These are phyloP conservation scores for Pyrochroa serraticornis DNA, from an alignment of 2,888 invertebrate species.

Conservation along the genomic window DNA sequence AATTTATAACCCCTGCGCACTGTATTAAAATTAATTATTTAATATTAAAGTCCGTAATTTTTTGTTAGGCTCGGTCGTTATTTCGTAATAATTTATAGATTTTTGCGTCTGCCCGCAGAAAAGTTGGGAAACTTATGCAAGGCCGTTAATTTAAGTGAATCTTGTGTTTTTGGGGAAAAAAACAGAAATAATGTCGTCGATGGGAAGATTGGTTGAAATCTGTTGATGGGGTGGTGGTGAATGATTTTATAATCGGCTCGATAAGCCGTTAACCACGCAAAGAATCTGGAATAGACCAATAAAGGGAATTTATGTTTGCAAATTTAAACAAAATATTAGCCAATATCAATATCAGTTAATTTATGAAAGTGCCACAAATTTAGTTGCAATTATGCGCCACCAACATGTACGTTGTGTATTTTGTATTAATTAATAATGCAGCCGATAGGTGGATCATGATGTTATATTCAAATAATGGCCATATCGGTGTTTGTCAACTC, in stretches of 20 bases:
- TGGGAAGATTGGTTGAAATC: neutral
- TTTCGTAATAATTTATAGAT: conserved; percentile 44
- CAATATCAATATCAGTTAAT: conserved; percentile 57
- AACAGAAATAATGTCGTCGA: neutral
- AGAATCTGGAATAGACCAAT: conserved; percentile 47
- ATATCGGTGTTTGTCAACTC: conserved; percentile 55
- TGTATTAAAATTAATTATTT: conserved; percentile 68
- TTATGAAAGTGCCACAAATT: conserved; percentile 57
- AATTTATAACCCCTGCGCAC: conserved; percentile 59
- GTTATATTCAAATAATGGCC: conserved; percentile 57
- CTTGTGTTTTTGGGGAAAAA: conserved; percentile 17
- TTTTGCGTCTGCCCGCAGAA: conserved; percentile 44
- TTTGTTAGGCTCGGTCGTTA: conserved; percentile 53
- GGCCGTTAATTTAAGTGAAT: conserved; percentile 46
- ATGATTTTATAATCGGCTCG: conserved; percentile 25
- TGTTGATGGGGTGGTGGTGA: neutral
- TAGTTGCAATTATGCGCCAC: conserved; percentile 56
- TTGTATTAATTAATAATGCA: conserved; percentile 57
- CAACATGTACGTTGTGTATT: conserved; percentile 56
- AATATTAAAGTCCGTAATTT: conserved; percentile 66
- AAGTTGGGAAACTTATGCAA: conserved; percentile 50
- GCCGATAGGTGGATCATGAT: conserved; percentile 55
- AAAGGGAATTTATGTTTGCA: conserved; percentile 50
- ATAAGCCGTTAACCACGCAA: conserved; percentile 39
- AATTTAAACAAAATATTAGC: conserved; percentile 56